Evolutionary conservation across 1,140 invertebrate genomes (phyloP).

Genomic region (Drosophila pandora): DNA sequence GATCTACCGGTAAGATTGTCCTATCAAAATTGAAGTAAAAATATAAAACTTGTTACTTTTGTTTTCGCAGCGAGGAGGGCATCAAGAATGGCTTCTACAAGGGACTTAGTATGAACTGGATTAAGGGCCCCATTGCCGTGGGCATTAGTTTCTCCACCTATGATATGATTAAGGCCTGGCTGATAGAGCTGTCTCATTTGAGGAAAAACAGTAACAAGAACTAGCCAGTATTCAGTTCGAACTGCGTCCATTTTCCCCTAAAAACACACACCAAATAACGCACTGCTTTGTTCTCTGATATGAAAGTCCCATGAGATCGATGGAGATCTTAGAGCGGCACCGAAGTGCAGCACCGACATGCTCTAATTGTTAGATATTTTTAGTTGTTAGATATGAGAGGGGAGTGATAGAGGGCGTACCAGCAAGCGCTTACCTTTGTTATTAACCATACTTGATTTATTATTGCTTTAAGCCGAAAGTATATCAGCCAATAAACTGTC

Average conservation of each 20-base stretch:
- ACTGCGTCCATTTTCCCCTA: slow-evolving; percentile 1
- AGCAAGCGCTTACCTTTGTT: slow-evolving; percentile 61
- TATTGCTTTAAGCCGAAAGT: slow-evolving; percentile 68
- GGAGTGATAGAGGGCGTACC: slow-evolving; percentile 22
- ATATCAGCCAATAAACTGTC: slow-evolving; percentile 38
- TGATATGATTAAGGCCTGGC: slow-evolving; percentile 90
- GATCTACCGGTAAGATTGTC: slow-evolving; percentile 69
- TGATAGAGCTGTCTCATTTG: slow-evolving; percentile 83
- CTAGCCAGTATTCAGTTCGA: slow-evolving; percentile 27
- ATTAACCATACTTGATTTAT: slow-evolving; percentile 65
- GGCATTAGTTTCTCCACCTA: slow-evolving; percentile 99
- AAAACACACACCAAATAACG: slow-evolving; percentile 58
- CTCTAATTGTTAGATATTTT: slow-evolving; percentile 77
- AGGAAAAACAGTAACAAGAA: slow-evolving; percentile 62
- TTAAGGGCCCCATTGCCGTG: slow-evolving; percentile 99
- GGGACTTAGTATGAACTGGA: slow-evolving; percentile 99
- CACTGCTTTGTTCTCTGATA: slow-evolving; percentile 52
- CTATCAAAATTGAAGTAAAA: neutral
- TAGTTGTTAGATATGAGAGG: slow-evolving; percentile 57
- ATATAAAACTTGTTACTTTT: neutral
- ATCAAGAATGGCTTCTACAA: slow-evolving; percentile 96
- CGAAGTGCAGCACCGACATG: slow-evolving; percentile 38
- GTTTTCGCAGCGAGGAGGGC: slow-evolving; percentile 90
- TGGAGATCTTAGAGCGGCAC: slow-evolving; percentile 11
- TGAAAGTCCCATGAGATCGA: slow-evolving; percentile 29